Evolutionary conservation across 1,140 invertebrate genomes (phyloP).

Genomic region (Magallana ariakensis): DNA sequence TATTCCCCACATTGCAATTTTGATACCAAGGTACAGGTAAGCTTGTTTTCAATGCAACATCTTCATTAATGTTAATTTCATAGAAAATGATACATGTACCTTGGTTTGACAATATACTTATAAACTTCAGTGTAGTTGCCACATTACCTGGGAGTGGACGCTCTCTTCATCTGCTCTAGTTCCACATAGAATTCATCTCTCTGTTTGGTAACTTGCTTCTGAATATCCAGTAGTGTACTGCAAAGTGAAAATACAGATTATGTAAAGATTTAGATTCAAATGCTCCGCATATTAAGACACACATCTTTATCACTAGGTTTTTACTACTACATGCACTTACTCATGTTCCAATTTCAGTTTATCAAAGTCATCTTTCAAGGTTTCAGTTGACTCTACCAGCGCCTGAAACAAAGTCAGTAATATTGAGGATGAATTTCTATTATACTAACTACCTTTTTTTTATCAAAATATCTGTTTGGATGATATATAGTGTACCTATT

Average conservation of each 20-base stretch:
- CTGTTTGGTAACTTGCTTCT: slow-evolving; percentile 76
- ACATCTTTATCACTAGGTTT: too few relatives aligned
- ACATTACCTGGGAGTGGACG: slow-evolving; percentile 76
- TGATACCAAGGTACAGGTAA: too few relatives aligned
- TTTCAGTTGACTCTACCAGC: slow-evolving; percentile 65
- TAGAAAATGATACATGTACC: background rate
- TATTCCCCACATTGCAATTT: too few relatives aligned
- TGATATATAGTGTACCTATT: too few relatives aligned
- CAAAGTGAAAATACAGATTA: slow-evolving; percentile 22
- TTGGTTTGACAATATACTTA: background rate
- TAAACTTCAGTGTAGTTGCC: background rate
- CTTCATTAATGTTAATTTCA: too few relatives aligned
- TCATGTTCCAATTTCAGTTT: slow-evolving; percentile 76
- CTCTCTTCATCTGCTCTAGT: slow-evolving; percentile 74
- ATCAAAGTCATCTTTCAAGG: slow-evolving; percentile 67
- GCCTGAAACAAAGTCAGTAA: slow-evolving; percentile 61
- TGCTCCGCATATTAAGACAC: too few relatives aligned
- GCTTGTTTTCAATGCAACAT: too few relatives aligned
- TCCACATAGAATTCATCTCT: slow-evolving; percentile 79
- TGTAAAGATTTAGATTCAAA: too few relatives aligned
- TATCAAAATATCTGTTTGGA: too few relatives aligned
- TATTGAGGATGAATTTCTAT: background rate
- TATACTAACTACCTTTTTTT: too few relatives aligned
- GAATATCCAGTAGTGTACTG: slow-evolving; percentile 75
- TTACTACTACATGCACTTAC: slow-evolving; percentile 61